Evolutionary conservation across 2,113 vertebrate species (phyloP), one percentile per base, ranked within the genome.

Genomic region (Suncus etruscus): DNA sequence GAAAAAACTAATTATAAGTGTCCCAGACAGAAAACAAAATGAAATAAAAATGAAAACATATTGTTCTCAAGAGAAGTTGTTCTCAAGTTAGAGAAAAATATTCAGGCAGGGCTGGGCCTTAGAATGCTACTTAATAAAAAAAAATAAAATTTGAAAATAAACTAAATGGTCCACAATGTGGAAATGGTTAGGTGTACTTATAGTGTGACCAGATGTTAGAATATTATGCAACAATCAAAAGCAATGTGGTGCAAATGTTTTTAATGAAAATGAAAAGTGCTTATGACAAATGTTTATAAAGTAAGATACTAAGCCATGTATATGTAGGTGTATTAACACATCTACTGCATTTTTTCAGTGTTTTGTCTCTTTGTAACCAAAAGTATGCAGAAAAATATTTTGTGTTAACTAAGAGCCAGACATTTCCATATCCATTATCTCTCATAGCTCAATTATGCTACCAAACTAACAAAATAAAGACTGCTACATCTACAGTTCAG

Each of bases 171-270:
- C 50, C 63, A 12, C 50, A 89, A 75, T 81, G 12, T 91, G 63
- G 81, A 84, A 83, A 89, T 18, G 20, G 63, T 87, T 91, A 92
- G 54, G 32, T 90, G 16, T 87, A 31, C 75, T 87, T 74, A 93
- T 54, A 73, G 24, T 29, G 22, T n/a, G 74, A 65, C 27, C 91
- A 92, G 82, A 89, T 91, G 82, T 84, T 94, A 85, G 92, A 92
- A 86, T 84, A 95, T 85, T 91, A 94, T 24, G 47, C 85, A 92
- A 73, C 85, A 61, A 87, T 61, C 78, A 74, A 89, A 87, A 87
- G 20, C 85, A 91, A 76, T 70, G 50, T 6, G 39, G 14, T 77
- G 25, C 70, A 65, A 65, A 61, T 76, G 32, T 84, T 78, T 83
- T 58, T 48, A 92, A 85, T 87, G 74, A 81, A 14, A 63, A 8